Conservation (phyloP, 2,113 vertebrate species). For the Acanthisitta chloris region DNA sequence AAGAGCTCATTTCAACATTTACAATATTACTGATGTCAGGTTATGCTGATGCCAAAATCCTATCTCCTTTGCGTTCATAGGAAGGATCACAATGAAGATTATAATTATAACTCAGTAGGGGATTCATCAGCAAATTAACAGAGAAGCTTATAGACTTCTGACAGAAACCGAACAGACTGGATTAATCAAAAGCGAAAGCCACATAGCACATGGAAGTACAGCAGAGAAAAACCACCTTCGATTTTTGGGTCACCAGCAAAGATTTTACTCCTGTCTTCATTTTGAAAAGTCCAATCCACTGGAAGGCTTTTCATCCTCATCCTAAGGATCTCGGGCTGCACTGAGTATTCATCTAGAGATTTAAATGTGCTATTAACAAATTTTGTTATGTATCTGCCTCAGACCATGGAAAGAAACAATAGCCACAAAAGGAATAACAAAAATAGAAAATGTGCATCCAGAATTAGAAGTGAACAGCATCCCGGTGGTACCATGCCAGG, state of each 20-base stretch:
- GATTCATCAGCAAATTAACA: conserved; percentile 9
- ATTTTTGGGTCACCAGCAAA: background rate
- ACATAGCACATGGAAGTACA: background rate
- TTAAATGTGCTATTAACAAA: background rate
- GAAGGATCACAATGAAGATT: background rate
- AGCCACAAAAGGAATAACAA: background rate
- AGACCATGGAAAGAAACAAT: background rate
- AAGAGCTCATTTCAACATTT: background rate
- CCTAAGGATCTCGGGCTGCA: background rate
- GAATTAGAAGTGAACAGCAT: background rate
- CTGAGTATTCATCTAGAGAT: background rate
- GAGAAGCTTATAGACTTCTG: background rate
- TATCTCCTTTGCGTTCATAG: background rate
- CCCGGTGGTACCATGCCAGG: background rate
- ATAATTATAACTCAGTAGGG: background rate
- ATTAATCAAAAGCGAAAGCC: conserved; percentile 20
- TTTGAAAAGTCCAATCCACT: background rate
- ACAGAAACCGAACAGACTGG: background rate
- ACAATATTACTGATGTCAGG: background rate
- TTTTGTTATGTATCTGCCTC: background rate
- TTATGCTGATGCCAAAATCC: background rate
- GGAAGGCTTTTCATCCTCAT: background rate
- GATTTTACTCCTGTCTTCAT: background rate
- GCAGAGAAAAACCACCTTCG: background rate
- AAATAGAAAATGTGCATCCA: background rate